Conservation (phyloP, 2,113 vertebrate species). For the Sebastes schlegelii region DNA sequence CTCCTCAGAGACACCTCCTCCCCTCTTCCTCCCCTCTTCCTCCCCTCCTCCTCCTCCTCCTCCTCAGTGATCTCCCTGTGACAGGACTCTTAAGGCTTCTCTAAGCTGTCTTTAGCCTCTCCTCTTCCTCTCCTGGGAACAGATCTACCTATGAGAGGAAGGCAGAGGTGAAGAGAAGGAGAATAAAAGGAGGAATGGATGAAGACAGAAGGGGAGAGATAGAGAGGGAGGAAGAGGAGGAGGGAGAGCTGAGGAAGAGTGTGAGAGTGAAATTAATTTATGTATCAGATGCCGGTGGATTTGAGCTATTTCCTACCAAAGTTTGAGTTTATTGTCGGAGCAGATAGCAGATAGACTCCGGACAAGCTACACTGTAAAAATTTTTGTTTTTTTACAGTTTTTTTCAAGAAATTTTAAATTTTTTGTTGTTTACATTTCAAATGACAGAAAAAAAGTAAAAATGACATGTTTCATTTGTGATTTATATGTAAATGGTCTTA, state of each 20-base stretch:
- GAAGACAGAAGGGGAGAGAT: not conserved
- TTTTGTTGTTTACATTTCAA: too few species aligned
- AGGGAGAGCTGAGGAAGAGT: not conserved
- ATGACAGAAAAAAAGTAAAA: too few species aligned
- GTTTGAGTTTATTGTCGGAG: too few species aligned
- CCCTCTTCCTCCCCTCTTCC: not conserved
- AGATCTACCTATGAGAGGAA: not conserved
- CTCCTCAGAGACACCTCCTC: conserved; percentile 30
- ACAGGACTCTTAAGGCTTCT: conserved; percentile 35
- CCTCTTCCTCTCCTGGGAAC: conserved; percentile 46
- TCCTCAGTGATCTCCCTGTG: conserved; percentile 33
- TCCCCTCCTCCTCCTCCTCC: not conserved
- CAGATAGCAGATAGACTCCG: too few species aligned
- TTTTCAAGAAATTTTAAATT: too few species aligned
- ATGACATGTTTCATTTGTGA: too few species aligned
- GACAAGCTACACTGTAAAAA: too few species aligned
- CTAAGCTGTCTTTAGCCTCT: conserved; percentile 56
- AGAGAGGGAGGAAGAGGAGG: not conserved
- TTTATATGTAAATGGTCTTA: too few species aligned
- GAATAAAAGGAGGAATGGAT: not conserved
- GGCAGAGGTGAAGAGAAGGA: not conserved
- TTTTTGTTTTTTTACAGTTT: too few species aligned
- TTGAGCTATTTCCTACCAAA: too few species aligned
- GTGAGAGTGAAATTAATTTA: not conserved
- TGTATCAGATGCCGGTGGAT: too few species aligned